These are phyloP conservation scores for Dendrolimus houi DNA, from an alignment of 2,888 invertebrate species.

Conservation along the genomic window DNA sequence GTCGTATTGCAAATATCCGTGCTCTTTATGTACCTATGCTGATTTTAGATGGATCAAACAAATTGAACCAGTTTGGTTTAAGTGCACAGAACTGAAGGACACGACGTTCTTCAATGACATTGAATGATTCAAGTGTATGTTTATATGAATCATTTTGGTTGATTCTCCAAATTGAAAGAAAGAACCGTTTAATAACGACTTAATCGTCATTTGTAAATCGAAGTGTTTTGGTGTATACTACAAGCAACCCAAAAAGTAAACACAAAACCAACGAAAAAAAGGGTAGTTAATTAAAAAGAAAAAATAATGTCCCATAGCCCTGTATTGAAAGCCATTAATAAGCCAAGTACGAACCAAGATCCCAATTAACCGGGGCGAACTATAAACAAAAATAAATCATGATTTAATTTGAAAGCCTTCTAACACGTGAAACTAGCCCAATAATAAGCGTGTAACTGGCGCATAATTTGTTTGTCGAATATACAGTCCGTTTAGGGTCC, in stretches of 20 bases:
- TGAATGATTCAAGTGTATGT: too few relatives aligned
- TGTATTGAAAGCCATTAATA: not conserved
- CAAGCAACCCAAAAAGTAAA: not conserved
- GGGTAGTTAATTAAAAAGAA: not conserved
- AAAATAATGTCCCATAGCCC: not conserved
- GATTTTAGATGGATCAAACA: too few relatives aligned
- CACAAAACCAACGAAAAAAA: not conserved
- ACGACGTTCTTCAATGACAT: too few relatives aligned
- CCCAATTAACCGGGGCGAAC: constrained; percentile 17
- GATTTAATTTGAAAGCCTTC: constrained; percentile 20
- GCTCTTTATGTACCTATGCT: too few relatives aligned
- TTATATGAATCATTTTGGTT: too few relatives aligned
- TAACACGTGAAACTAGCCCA: constrained; percentile 21
- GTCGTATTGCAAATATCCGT: too few relatives aligned
- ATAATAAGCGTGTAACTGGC: constrained; percentile 58
- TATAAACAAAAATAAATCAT: constrained; percentile 22
- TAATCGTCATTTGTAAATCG: too few relatives aligned
- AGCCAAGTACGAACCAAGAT: constrained; percentile 9
- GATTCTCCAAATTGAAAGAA: too few relatives aligned
- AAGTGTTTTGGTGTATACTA: too few relatives aligned
- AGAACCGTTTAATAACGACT: too few relatives aligned
- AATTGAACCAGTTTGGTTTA: too few relatives aligned
- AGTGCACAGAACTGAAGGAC: too few relatives aligned
- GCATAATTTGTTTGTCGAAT: constrained; percentile 63
- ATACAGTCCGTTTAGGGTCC: constrained; percentile 32